These are phyloP conservation scores for Amphipoea oculea DNA, from an alignment of 2,888 invertebrate genomes.

Conservation along the genomic window DNA sequence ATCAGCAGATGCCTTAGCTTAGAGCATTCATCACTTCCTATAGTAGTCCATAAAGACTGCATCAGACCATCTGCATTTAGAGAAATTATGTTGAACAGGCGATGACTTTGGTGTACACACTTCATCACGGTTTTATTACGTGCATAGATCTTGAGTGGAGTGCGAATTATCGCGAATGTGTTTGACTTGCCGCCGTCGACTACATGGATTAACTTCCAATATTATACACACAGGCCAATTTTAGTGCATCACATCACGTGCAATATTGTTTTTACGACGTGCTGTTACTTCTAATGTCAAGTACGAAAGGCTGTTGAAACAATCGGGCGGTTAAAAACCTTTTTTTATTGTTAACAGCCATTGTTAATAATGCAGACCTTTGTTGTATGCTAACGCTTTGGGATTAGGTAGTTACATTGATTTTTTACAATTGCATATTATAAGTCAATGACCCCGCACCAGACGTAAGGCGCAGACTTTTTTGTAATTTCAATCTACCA, in stretches of 20 bases:
- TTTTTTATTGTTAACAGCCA: constrained; percentile 74
- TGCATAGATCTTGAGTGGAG: constrained; percentile 39
- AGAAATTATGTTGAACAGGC: constrained; percentile 18
- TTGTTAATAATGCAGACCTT: constrained; percentile 74
- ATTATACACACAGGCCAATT: constrained; percentile 58
- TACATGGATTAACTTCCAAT: constrained; percentile 52
- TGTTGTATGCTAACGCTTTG: constrained; percentile 68
- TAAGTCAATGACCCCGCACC: constrained; percentile 58
- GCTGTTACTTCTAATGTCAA: constrained; percentile 73
- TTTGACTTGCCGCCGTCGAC: constrained; percentile 43
- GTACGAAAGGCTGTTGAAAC: constrained; percentile 71
- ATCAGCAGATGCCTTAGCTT: not conserved
- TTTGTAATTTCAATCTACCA: constrained; percentile 59
- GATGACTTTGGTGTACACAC: constrained; percentile 31
- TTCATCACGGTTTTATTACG: constrained; percentile 52
- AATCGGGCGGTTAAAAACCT: constrained; percentile 74
- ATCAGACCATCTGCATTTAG: not conserved
- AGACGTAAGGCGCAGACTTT: constrained; percentile 51
- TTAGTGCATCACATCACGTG: constrained; percentile 70
- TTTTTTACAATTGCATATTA: constrained; percentile 75
- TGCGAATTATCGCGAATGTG: constrained; percentile 50
- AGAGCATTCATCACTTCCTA: not conserved
- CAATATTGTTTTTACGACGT: constrained; percentile 67
- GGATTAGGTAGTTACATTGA: constrained; percentile 71
- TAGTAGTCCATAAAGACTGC: not conserved